Evolutionary conservation across 2,113 vertebrate species (phyloP).

Genomic region (Calypte anna): DNA sequence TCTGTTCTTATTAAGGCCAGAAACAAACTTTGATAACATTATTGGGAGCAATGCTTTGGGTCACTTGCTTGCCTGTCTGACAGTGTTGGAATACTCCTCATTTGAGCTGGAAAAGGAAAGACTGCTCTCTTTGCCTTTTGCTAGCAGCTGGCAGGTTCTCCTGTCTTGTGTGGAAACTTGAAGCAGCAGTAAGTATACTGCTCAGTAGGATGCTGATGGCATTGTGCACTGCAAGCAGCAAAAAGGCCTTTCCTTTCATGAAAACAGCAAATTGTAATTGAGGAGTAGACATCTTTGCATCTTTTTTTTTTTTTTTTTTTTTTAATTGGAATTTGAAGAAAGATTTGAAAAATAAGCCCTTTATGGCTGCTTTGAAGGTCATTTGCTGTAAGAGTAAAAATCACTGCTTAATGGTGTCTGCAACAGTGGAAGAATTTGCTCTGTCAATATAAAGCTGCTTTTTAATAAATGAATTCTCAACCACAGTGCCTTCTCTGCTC

Average conservation of each 20-base stretch:
- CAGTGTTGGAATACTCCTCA: background rate
- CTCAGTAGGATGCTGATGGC: background rate
- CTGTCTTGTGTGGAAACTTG: background rate
- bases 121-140: background rate
- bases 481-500: background rate
- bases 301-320: no score
- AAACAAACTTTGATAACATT: background rate
- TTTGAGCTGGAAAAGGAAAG: background rate
- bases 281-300: background rate
- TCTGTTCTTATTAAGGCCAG: background rate
- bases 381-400: background rate
- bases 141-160: background rate
- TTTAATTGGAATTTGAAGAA: background rate
- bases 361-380: background rate
- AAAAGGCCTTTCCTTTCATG: background rate
- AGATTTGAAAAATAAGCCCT: background rate
- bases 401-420: background rate
- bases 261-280: background rate
- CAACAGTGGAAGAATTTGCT: background rate
- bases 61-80: background rate
- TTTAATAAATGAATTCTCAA: background rate
- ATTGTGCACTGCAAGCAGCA: background rate
- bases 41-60: background rate
- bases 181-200: background rate
- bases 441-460: background rate